phyloP scores from a whole-genome alignment of 2,113 vertebrate species.

The Daboia siamensis region DNA sequence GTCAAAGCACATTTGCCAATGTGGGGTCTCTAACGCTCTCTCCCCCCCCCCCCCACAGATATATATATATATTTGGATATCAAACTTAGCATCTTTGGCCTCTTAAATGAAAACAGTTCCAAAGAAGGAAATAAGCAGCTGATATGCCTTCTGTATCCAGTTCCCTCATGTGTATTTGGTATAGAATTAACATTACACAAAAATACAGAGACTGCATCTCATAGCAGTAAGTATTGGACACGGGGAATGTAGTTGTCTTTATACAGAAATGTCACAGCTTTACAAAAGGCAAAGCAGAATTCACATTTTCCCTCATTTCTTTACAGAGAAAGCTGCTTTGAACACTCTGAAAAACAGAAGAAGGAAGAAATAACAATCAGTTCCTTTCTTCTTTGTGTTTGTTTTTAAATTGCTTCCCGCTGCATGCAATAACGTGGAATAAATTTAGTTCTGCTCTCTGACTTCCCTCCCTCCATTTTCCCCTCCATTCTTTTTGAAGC shows the following conservation, averaged over 20 bases:
- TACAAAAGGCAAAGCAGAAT: background rate
- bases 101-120: background rate
- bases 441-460: background rate
- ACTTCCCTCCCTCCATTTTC: background rate
- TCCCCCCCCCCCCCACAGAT: background rate
- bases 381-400: background rate
- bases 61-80: background rate
- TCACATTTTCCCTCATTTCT: slow-evolving; percentile 4
- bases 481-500: background rate
- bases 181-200: background rate
- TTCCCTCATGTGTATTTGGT: background rate
- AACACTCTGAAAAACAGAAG: background rate
- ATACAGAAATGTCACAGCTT: background rate
- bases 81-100: background rate
- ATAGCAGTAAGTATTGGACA: background rate
- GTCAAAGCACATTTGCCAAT: background rate
- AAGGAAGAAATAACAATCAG: background rate
- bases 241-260: background rate
- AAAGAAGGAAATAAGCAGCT: background rate
- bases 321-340: background rate
- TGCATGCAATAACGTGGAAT: background rate
- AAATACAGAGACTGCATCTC: background rate
- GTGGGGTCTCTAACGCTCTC: background rate
- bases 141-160: background rate
- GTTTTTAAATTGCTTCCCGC: background rate